These are phyloP conservation scores for Drosophila imparisetae DNA, from an alignment of 2,888 invertebrate genomes.

Conservation along the genomic window DNA sequence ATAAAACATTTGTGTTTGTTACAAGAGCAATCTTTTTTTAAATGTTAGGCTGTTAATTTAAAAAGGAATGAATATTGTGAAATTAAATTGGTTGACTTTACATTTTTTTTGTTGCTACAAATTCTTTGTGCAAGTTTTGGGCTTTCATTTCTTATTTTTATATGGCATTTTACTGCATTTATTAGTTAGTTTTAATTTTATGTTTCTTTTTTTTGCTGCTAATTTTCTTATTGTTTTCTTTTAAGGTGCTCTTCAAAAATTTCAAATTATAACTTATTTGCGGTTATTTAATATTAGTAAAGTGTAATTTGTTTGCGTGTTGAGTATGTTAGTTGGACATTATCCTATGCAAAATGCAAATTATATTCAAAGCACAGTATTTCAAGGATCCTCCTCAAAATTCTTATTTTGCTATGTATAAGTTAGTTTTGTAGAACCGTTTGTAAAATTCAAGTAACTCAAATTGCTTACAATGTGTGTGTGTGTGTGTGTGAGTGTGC, in stretches of 20 bases:
- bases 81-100: constrained; percentile 38
- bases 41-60: constrained; percentile 9
- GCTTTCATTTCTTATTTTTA: constrained; percentile 45
- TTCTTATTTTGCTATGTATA: constrained; percentile 11
- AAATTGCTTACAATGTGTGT: constrained; percentile 23
- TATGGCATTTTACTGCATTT: constrained; percentile 48
- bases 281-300: constrained; percentile 26
- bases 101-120: constrained; percentile 42
- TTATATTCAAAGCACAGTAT: constrained; percentile 13
- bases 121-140: constrained; percentile 50
- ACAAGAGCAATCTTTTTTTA: constrained; percentile 26
- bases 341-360: constrained; percentile 26
- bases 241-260: constrained; percentile 76
- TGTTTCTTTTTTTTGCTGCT: constrained; percentile 52
- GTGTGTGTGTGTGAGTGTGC: constrained; percentile 20
- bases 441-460: constrained; percentile 15
- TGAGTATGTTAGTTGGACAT: constrained; percentile 12
- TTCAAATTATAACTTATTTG: constrained; percentile 56
- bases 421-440: constrained; percentile 14
- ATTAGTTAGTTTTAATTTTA: constrained; percentile 22
- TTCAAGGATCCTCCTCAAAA: background rate
- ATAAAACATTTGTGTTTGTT: constrained; percentile 13
- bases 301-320: constrained; percentile 15
- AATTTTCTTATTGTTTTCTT: constrained; percentile 73
- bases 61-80: constrained; percentile 23